Percentiles rank a stretch among this genome's conserved stretches.
Evolutionary conservation across 2,797 vertebrate genomes (phyloP).

Genomic region (Acipenser oxyrinchus): DNA sequence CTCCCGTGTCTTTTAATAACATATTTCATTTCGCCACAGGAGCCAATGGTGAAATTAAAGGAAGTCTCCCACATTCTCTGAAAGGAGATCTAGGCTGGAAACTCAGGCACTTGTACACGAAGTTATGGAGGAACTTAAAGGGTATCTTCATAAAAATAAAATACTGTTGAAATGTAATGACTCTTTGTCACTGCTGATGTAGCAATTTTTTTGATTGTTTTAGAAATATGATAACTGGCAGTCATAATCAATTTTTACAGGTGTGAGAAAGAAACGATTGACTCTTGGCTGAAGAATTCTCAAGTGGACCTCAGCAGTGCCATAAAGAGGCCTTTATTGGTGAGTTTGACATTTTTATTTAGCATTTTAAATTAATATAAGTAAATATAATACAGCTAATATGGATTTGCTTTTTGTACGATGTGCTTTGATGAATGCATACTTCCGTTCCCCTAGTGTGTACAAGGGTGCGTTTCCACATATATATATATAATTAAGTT

Average conservation of each 20-base stretch:
- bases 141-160: constrained; percentile 12
- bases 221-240: no score
- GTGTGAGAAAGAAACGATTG: constrained; percentile 12
- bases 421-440: no score
- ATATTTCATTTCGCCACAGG: neutral
- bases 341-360: constrained; percentile 10
- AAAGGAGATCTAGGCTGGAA: constrained; percentile 27
- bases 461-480: no score
- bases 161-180: no score
- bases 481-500: neutral
- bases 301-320: constrained; percentile 16
- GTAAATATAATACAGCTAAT: neutral
- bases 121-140: constrained; percentile 16
- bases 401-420: no score
- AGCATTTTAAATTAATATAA: neutral
- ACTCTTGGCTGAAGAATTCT: constrained; percentile 19
- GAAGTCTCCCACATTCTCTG: constrained; percentile 16
- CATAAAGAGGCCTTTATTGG: constrained; percentile 22
- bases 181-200: no score
- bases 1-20: no score
- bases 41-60: constrained; percentile 21
- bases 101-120: constrained; percentile 20
- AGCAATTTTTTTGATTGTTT: no score
- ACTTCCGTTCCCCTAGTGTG: no score
- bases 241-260: constrained; percentile 5